Percentiles rank a stretch among this genome's conserved stretches.
Conservation (phyloP, 2,797 vertebrate genomes). For the Thripadectes ignobilis region DNA sequence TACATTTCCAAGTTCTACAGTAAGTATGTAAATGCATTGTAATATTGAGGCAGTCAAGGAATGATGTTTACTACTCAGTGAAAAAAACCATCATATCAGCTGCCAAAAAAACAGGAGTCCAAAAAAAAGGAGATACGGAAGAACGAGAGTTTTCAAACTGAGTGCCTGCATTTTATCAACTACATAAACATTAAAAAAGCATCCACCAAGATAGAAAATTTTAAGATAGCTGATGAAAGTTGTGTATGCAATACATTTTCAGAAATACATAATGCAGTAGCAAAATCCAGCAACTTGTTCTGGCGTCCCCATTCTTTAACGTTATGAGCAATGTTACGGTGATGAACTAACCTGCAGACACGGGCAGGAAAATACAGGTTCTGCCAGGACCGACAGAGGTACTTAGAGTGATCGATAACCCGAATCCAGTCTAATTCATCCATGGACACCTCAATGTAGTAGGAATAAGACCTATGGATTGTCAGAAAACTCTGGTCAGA, state of each 20-base stretch:
- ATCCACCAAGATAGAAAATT: background rate
- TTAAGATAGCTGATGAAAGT: background rate
- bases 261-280: background rate
- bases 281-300: background rate
- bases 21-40: background rate
- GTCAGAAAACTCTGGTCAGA: slow-evolving; percentile 6
- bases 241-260: background rate
- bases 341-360: slow-evolving; percentile 89
- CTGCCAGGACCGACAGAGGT: slow-evolving; percentile 96
- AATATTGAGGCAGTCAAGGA: background rate
- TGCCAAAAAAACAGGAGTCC: background rate
- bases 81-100: background rate
- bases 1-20: background rate
- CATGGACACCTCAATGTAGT: slow-evolving; percentile 98
- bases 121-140: background rate
- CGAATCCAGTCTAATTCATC: slow-evolving; percentile 98
- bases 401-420: slow-evolving; percentile 93
- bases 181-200: background rate
- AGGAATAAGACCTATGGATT: slow-evolving; percentile 90
- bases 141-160: background rate
- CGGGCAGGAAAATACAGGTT: slow-evolving; percentile 92
- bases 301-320: background rate
- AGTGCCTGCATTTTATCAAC: background rate
- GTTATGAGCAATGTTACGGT: background rate
- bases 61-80: background rate